Evolutionary conservation across 2,113 vertebrate species (phyloP).

Genomic region (Mesembrinibis cayennensis): DNA sequence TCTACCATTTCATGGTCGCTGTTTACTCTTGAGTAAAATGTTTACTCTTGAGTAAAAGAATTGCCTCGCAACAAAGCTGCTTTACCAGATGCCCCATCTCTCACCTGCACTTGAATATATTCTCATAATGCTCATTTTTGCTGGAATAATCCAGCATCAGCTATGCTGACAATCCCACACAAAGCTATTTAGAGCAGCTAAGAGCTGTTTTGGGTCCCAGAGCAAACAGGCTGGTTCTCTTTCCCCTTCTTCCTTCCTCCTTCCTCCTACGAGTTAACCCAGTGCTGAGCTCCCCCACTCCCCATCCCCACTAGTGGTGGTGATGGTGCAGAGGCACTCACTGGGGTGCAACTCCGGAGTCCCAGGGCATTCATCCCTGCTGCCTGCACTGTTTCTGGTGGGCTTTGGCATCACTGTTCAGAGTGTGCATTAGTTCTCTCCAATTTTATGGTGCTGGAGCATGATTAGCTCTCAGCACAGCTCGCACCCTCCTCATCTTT

Average conservation of each 20-base stretch:
- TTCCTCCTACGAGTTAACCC: neutral
- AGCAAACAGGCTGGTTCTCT: neutral
- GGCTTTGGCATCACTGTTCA: neutral
- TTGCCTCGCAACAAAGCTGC: neutral
- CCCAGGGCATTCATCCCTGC: neutral
- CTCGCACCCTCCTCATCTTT: neutral
- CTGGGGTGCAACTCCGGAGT: neutral
- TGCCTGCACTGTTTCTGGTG: neutral
- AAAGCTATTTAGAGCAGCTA: neutral
- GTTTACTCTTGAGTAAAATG: too few relatives aligned
- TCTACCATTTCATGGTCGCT: too few relatives aligned
- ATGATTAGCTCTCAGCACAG: neutral
- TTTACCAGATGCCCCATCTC: neutral
- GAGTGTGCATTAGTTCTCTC: neutral
- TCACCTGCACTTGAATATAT: neutral
- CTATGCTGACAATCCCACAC: neutral
- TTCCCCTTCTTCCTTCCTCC: neutral
- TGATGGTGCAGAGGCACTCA: neutral
- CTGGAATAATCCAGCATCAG: neutral
- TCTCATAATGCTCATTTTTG: conserved; percentile 13
- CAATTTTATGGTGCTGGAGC: neutral
- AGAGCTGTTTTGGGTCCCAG: neutral
- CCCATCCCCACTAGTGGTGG: neutral
- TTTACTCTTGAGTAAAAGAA: neutral
- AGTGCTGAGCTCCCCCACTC: neutral